Conservation (phyloP, 2,888 invertebrate genomes). For the Catocala fraxini region DNA sequence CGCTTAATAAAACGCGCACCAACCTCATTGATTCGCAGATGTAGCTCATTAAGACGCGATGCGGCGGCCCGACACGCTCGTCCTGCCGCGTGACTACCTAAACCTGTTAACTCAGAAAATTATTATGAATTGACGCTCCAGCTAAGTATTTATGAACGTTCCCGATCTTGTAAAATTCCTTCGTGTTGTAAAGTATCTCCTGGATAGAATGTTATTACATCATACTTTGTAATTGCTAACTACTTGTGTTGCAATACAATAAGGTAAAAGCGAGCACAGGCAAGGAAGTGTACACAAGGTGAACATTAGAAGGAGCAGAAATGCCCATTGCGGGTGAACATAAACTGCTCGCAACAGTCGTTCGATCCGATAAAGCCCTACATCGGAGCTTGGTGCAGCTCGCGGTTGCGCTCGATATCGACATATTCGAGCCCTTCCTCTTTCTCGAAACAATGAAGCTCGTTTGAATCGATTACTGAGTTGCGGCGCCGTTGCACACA, state of each 20-base stretch:
- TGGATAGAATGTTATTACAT: constrained; percentile 18
- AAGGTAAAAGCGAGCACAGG: constrained; percentile 42
- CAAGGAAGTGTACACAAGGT: constrained; percentile 59
- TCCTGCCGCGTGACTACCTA: constrained; percentile 55
- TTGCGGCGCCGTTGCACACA: constrained; percentile 65
- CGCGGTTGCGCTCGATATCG: constrained; percentile 64
- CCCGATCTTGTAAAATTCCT: neutral
- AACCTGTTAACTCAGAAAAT: constrained; percentile 69
- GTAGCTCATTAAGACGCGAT: constrained; percentile 75
- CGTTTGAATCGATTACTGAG: constrained; percentile 75
- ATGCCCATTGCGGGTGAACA: constrained; percentile 67
- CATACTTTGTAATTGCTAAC: constrained; percentile 17
- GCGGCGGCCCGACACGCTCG: constrained; percentile 52
- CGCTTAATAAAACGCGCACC: constrained; percentile 81
- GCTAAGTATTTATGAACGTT: constrained; percentile 47
- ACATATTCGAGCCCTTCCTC: constrained; percentile 69
- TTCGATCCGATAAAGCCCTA: constrained; percentile 72
- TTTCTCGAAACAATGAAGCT: constrained; percentile 72
- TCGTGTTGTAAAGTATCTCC: constrained; percentile 2
- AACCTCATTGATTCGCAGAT: constrained; percentile 80
- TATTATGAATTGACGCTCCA: constrained; percentile 65
- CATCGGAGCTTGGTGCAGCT: constrained; percentile 60
- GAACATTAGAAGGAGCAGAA: constrained; percentile 68
- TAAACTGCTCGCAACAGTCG: constrained; percentile 71
- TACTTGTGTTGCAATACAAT: constrained; percentile 27